A percentile compares a stretch with the other conserved stretches of the same genome.
Evolutionary conservation across 1,140 invertebrate species (phyloP).

Genomic region (Aphelinus atriplicis): DNA sequence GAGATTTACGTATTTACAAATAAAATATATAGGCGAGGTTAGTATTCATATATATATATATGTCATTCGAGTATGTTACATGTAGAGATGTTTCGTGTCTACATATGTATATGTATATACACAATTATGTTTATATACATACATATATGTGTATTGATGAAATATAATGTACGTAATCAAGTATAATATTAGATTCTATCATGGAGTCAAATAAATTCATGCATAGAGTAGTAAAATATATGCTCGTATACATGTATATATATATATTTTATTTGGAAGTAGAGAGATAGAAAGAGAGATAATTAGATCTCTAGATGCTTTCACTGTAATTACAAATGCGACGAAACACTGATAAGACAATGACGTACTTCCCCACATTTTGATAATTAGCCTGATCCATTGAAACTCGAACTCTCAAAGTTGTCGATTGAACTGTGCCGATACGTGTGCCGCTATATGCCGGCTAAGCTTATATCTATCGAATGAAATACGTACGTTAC

Average conservation of each 20-base stretch:
- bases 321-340: constrained; percentile 51
- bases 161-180: constrained; percentile 12
- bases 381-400: constrained; percentile 12
- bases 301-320: constrained; percentile 16
- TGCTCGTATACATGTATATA: constrained; percentile 29
- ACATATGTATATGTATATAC: constrained; percentile 27
- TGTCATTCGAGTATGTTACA: constrained; percentile 26
- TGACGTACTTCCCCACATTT: constrained; percentile 60
- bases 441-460: no score
- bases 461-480: no score
- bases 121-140: constrained; percentile 15
- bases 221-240: constrained; percentile 37
- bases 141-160: constrained; percentile 13
- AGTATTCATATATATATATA: constrained; percentile 44
- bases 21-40: constrained; percentile 43
- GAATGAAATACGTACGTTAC: no score
- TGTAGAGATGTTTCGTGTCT: not conserved
- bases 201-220: constrained; percentile 56
- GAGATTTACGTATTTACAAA: constrained; percentile 42
- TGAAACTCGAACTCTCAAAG: not conserved
- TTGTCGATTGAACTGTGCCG: no score
- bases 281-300: not conserved
- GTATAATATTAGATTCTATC: constrained; percentile 45
- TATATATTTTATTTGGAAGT: constrained; percentile 23
- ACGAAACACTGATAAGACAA: constrained; percentile 59